Base-by-base conservation (phyloP, 2,797 vertebrate genomes). In the Sebastes ruberrimus region DNA sequence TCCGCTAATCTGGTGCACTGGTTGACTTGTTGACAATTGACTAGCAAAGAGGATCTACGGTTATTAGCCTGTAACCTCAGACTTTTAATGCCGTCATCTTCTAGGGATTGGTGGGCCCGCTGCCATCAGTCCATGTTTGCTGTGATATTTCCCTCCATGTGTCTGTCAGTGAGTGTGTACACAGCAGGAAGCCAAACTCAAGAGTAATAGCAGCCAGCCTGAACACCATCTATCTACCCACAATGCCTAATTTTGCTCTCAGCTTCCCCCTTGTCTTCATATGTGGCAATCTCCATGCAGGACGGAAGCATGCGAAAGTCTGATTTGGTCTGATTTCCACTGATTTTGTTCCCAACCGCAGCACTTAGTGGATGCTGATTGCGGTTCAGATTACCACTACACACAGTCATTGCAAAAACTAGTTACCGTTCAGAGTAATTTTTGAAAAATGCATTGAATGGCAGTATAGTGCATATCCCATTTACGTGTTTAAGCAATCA, bases 291-390 rank as follows among this genome's bases (percentile, higher is more conserved):
- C 88, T 87, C 70, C 74, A 76, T 88, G 88, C 71, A 85, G 63
- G 56, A 46, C 2, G 0, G 64, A 86, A 73, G 28, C 76, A 82
- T 81, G 76, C 3, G 2, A 76, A 82, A 82, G 66, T 73, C 77
- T 85, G 76, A 83, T 82, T 88, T 63, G 62, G 59, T 85, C 82
- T 86, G 84, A 91, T 93, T 88, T 91, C 67, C 71, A 66, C 76
- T 82, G 89, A 91, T 91, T 94, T 82, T 35, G 55, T 85, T 62
- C 71, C 67, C 42, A 67, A 84, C 68, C 72, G 69, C 62, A 78
- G 80, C 64, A 60, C 73, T 89, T 35, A 81, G 74, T 52, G 57
- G 82, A 62, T 10, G 67, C 81, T 92, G 88, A 93, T 93, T 93
- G 78, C 80, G 3, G 53, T 81, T 83, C 22, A 87, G 86, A 89